Conservation (phyloP, 1,140 invertebrate species). For the Acromyrmex echinatior region DNA sequence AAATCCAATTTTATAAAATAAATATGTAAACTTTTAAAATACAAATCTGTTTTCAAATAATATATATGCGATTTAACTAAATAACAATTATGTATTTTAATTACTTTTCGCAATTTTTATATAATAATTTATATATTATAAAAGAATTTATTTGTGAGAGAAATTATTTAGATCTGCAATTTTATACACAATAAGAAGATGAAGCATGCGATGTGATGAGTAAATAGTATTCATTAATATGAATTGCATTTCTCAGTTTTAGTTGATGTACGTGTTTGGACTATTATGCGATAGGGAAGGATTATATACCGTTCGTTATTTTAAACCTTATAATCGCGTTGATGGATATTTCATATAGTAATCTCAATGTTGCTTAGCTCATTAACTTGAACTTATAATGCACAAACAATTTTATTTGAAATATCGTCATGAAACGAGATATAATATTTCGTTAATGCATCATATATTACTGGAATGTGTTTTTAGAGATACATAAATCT, state of each 20-base stretch:
- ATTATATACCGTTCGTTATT: background rate
- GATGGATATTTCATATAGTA: slow-evolving; percentile 12
- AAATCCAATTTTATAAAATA: background rate
- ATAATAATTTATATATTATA: background rate
- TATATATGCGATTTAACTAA: background rate
- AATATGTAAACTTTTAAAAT: background rate
- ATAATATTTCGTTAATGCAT: slow-evolving; percentile 17
- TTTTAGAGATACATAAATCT: background rate
- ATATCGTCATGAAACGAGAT: background rate
- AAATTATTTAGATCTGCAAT: background rate
- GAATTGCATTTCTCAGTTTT: slow-evolving; percentile 32
- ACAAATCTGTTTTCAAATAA: background rate
- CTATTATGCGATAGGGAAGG: background rate
- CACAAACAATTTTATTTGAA: background rate
- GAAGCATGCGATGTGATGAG: background rate
- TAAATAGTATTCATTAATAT: slow-evolving; percentile 30
- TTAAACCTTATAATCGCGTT: slow-evolving; percentile 2
- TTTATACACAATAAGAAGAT: background rate
- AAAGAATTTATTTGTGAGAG: background rate
- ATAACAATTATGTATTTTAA: background rate
- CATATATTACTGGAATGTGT: background rate
- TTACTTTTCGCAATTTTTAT: background rate
- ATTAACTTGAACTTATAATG: slow-evolving; percentile 26
- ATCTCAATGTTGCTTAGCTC: slow-evolving; percentile 11
- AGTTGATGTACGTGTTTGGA: background rate